Evolutionary conservation across 92 coral and sea anemone genomes (phyloP).

Genomic region (Paragorgia papillata): DNA sequence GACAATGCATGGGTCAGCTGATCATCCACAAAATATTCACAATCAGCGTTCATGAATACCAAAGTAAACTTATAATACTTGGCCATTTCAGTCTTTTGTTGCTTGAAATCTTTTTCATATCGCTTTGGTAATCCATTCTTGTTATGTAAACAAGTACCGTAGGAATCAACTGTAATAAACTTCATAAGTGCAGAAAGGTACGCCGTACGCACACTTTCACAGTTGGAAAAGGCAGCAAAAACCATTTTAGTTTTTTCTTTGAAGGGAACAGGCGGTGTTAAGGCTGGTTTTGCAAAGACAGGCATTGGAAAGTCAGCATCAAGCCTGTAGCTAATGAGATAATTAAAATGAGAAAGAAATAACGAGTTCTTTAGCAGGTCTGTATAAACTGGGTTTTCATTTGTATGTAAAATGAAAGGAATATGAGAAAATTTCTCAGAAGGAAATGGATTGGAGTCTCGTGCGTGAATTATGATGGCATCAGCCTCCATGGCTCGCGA

Average conservation of each 20-base stretch:
- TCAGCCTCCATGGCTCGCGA: constrained; percentile 40
- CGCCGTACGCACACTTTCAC: constrained; percentile 67
- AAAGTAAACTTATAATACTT: constrained; percentile 53
- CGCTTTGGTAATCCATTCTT: constrained; percentile 42
- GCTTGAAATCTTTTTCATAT: constrained; percentile 43
- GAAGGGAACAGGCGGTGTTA: constrained; percentile 60
- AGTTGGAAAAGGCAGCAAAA: constrained; percentile 68
- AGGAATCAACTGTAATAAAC: constrained; percentile 61
- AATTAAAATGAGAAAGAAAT: constrained; percentile 49
- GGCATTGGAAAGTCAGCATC: constrained; percentile 63
- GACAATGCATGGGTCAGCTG: constrained; percentile 50
- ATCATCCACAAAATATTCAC: constrained; percentile 61
- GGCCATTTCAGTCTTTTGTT: constrained; percentile 34
- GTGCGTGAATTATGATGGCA: constrained; percentile 54
- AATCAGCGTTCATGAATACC: constrained; percentile 62
- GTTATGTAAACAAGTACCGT: constrained; percentile 65
- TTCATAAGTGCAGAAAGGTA: constrained; percentile 69
- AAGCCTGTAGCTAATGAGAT: constrained; percentile 54
- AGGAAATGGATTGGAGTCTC: constrained; percentile 52
- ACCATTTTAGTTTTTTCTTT: constrained; percentile 55
- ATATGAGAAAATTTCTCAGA: constrained; percentile 15
- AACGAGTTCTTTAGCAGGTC: constrained; percentile 40
- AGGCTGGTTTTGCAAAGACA: constrained; percentile 28
- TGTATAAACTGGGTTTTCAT: constrained; percentile 55
- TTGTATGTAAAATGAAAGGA: constrained; percentile 54